A percentile compares a stretch with the other conserved stretches of the same genome.
Evolutionary conservation across 2,797 vertebrate genomes (phyloP).

Genomic region (Rhinoraja longicauda): DNA sequence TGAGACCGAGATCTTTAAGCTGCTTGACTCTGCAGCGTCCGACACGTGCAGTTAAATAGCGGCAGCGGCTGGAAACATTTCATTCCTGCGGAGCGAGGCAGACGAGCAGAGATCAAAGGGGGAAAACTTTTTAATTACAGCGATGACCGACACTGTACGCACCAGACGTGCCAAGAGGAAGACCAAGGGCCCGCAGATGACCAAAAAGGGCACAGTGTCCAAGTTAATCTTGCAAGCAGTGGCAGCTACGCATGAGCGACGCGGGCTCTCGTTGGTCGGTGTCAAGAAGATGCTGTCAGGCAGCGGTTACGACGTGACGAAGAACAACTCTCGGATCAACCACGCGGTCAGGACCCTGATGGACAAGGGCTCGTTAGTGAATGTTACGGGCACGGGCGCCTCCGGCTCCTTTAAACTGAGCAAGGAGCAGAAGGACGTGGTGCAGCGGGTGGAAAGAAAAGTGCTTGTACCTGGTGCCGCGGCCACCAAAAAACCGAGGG

Average conservation of each 20-base stretch:
- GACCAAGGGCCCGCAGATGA: too few species aligned
- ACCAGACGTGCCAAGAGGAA: too few species aligned
- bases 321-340: slow-evolving; percentile 10
- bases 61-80: too few species aligned
- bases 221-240: background rate
- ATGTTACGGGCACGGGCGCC: background rate
- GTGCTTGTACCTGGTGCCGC: too few species aligned
- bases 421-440: background rate
- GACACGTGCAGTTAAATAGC: too few species aligned
- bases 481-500: background rate
- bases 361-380: background rate
- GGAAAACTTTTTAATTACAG: too few species aligned
- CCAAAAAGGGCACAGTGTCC: background rate
- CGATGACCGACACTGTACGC: too few species aligned
- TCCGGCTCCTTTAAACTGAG: background rate
- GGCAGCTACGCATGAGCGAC: background rate
- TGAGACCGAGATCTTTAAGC: too few species aligned
- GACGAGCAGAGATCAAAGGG: too few species aligned
- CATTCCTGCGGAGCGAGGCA: too few species aligned
- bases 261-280: background rate
- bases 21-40: too few species aligned
- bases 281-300: slow-evolving; percentile 9
- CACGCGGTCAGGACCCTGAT: background rate
- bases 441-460: background rate
- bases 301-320: background rate